Evolutionary conservation across 2,113 vertebrate species (phyloP).

Genomic region (Myiopsitta monachus): DNA sequence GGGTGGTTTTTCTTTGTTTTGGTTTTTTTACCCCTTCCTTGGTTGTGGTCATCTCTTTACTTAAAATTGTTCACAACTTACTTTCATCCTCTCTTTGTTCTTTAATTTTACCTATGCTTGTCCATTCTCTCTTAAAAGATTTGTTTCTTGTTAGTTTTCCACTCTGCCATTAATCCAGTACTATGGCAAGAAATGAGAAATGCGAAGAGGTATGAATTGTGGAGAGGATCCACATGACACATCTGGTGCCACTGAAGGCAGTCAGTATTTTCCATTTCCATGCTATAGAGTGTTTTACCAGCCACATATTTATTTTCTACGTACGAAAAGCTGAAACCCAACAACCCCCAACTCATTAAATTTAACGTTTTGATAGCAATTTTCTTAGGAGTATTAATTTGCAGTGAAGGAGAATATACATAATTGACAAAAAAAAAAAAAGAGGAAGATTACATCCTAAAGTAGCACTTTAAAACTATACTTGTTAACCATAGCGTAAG

Average conservation of each 20-base stretch:
- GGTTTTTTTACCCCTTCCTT: rapidly evolving
- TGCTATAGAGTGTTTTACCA: neutral
- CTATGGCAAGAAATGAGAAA: neutral
- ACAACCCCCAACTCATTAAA: neutral
- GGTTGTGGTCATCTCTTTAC: neutral
- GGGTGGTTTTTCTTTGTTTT: neutral
- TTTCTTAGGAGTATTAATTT: neutral
- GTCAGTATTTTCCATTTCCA: neutral
- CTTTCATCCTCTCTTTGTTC: neutral
- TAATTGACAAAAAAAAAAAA: neutral
- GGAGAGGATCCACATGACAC: neutral
- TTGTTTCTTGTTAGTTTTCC: neutral
- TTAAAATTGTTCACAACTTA: neutral
- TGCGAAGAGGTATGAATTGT: neutral
- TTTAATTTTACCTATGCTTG: neutral
- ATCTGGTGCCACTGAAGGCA: neutral
- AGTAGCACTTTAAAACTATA: neutral
- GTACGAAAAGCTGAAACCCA: neutral
- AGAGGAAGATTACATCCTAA: neutral
- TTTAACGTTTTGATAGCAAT: neutral
- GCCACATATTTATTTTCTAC: neutral
- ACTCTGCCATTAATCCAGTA: neutral
- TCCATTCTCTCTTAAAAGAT: neutral
- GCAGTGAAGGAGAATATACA: neutral
- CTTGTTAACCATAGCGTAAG: neutral